Evolutionary conservation across 2,888 invertebrate species (phyloP), one percentile per base, ranked within the genome.

Genomic region (Acanthacorydalis orientalis): DNA sequence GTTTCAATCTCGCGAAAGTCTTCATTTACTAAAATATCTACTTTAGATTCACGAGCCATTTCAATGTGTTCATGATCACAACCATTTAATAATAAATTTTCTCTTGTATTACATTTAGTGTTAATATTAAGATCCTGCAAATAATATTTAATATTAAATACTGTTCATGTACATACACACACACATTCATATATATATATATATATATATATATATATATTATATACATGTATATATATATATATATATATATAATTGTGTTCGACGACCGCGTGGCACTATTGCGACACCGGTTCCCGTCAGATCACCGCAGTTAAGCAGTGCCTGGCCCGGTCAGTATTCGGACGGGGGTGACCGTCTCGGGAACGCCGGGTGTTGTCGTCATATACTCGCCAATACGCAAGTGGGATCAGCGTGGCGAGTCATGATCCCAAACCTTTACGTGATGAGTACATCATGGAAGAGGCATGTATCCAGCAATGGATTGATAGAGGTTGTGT

Each of bases 1-100:
- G 65, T 65, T 0, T 65, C 55, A 11, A 74, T 67, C 53, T 76
- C 74, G 49, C 70, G 71, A 15, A 77, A 71, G 0, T 69, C 61
- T 11, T 60, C 57, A 55, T 76, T 67, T 55, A 67, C 61, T 0
- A 59, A 52, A 23, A 68, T 65, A 40, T 63, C 58, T 64, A 65
- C 64, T 3, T 65, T 53, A 0, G 68, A 57, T 47, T 60, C 61
- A 46, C 61, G 60, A 3, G 46, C 45, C 31, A 31, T 31, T 34
- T 1, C 32, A n/a, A 47, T 47, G 31, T 35, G 34, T 31, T 47
- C 35, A n/a, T 42, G 16, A 16, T 47, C 47, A 31, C 47, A 47
- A 7, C 47, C 47, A 43, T 12, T 32, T 33, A 48, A 40, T 10
- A 33, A 14, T 43, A 51, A 47, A 38, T 50, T 48, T 12, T 45